phyloP scores from a whole-genome alignment of 2,797 vertebrate genomes.

The Fratercula arctica region DNA sequence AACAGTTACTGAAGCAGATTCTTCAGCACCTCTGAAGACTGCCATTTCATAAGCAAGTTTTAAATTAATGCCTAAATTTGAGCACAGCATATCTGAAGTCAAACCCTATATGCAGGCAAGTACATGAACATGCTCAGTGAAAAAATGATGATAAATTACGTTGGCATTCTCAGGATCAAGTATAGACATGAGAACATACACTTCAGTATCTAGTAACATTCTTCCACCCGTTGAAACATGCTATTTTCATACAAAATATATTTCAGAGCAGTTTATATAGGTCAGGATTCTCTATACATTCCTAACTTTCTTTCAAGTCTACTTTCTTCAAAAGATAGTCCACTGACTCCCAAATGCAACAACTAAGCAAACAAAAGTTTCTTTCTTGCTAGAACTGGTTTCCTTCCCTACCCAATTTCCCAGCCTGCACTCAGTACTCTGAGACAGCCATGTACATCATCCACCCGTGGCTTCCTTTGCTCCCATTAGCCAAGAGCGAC shows the following conservation, averaged over 20 bases:
- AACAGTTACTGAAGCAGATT: not conserved
- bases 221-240: not conserved
- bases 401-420: not conserved
- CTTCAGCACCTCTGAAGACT: not conserved
- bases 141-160: not conserved
- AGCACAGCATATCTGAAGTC: not conserved
- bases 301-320: not conserved
- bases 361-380: not conserved
- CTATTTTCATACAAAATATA: not conserved
- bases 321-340: not conserved
- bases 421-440: not conserved
- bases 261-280: not conserved
- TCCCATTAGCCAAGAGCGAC: not conserved
- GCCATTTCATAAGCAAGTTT: not conserved
- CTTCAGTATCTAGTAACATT: not conserved
- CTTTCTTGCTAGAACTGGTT: not conserved
- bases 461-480: not conserved
- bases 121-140: not conserved
- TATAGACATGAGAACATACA: not conserved
- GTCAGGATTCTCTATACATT: not conserved
- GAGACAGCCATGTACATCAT: rapidly evolving
- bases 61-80: not conserved
- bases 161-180: not conserved
- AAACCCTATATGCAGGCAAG: not conserved
- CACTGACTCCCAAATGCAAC: not conserved